Base-by-base conservation (phyloP, 1,140 invertebrate species). In the Chironomus striatipennis region DNA sequence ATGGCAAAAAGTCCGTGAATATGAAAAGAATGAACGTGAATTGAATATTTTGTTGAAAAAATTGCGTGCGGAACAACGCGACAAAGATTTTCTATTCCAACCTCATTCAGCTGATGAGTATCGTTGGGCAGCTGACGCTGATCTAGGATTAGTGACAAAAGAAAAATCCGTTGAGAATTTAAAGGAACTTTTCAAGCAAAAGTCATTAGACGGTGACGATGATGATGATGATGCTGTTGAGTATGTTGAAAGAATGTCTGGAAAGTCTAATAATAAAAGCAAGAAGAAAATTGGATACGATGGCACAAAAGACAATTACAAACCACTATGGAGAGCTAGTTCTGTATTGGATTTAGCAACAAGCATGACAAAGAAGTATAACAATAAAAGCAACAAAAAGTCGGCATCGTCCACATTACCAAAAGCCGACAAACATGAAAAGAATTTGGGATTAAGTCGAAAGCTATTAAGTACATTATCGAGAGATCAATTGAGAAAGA, bases 151-250 rank as follows among this genome's bases (percentile, higher is more conserved):
- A 72, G 85, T 90, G 79, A 89, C 88, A 64, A 94, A 93, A 80
- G 91, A 95, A 79, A 91, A 92, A 79, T 95, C 93, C 0, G 92
- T 96, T 0, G 91, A 93, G 80, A 90, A 96, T 83, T 86, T 97
- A 20, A 88, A 89, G 74, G 88, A 90, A 76, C 87, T 89, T 77
- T 92, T 93, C 77, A 85, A 87, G 78, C 87, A 85, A 79, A 81
- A 88, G 1, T 34, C 24, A 34, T 34, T 34, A 34, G 79, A 82
- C 9, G 79, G 79, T 15, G 83, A 83, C 77, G 79, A 84, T 77
- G 83, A 83, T 24, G 81, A 80, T 6, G 82, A 84, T 74, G 85
- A 86, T 12, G 81, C 80, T 42, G 82, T 84, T 73, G 73, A 84
- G 72, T 85, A 78, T 78, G 77, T 57, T 15, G 47, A 0, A 78